phyloP scores from a whole-genome alignment of 2,888 invertebrate genomes.

The Lithophane socia region DNA sequence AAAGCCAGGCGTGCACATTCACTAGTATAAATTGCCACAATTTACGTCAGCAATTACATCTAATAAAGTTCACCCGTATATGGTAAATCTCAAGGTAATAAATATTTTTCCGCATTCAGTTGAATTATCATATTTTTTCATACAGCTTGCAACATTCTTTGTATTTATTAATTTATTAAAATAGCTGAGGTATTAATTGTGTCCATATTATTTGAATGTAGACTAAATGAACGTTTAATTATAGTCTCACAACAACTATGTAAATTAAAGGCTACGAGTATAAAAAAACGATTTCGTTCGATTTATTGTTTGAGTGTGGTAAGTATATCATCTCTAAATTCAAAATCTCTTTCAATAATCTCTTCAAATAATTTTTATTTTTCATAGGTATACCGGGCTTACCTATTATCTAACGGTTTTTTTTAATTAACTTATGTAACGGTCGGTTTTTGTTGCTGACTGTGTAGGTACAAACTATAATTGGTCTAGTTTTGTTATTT shows the following conservation, averaged over 20 bases:
- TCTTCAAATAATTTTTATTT: background rate
- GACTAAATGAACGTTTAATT: background rate
- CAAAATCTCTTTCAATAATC: no score
- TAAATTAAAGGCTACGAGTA: no score
- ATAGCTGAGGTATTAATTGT: constrained; percentile 31
- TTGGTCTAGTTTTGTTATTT: constrained; percentile 5
- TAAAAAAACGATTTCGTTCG: background rate
- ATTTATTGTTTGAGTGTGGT: background rate
- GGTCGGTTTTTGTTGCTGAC: background rate
- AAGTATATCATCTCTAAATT: no score
- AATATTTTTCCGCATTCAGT: constrained; percentile 49
- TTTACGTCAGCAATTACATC: constrained; percentile 30
- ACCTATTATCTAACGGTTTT: background rate
- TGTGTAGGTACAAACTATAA: background rate
- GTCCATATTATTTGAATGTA: background rate
- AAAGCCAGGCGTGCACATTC: background rate
- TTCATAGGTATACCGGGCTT: background rate
- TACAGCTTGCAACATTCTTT: constrained; percentile 43
- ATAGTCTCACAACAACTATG: background rate
- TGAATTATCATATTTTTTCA: constrained; percentile 46
- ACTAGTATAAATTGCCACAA: background rate
- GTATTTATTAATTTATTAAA: constrained; percentile 30
- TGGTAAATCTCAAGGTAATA: constrained; percentile 46
- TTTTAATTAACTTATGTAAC: no score
- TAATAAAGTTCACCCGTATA: constrained; percentile 27